Evolutionary conservation across 2,888 invertebrate genomes (phyloP), one percentile per base, ranked within the genome.

Genomic region (Pammene aurita): DNA sequence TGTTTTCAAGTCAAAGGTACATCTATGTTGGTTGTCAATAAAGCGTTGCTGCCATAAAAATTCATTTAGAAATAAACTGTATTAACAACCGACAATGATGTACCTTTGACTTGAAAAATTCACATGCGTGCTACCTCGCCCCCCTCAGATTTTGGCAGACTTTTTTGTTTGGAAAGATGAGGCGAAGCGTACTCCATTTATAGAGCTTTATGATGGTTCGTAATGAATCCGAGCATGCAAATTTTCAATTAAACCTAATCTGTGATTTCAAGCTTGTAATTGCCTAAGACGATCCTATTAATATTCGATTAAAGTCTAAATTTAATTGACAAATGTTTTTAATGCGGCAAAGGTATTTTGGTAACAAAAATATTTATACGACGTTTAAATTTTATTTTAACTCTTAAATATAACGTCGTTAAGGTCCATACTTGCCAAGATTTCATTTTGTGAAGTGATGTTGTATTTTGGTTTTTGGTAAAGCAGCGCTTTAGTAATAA

Each of bases 171-270:
- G n/a, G n/a, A n/a, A n/a, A n/a, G n/a, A n/a, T n/a, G n/a, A n/a
- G n/a, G n/a, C n/a, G n/a, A n/a, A 26, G 26, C 26, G 1, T 26
- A 26, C 4, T 26, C 1, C 26, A 2, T 26, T 41, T 55, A 62
- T 61, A 62, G 55, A 48, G 34, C 63, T 48, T 63, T 63, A 57
- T 62, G 57, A 42, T 63, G 62, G 50, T 18, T 46, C 56, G 18
- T 65, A 69, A 65, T 65, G 64, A 65, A 65, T 65, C 41, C 18
- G 34, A 55, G 44, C 69, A 69, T 64, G 69, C 65, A 41, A 69
- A 65, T 52, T 60, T 65, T 69, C 69, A 69, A 69, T 69, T 69
- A 65, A 69, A 69, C 14, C 58, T 26, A 60, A 42, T 58, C 34
- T 10, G 50, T 26, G 35, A 52, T 57, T 50, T 57, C 57, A 42